A percentile compares a stretch with the other conserved stretches of the same genome.
phyloP scores from a whole-genome alignment of 1,140 invertebrate genomes.

The Tetramorium parvispinum region DNA sequence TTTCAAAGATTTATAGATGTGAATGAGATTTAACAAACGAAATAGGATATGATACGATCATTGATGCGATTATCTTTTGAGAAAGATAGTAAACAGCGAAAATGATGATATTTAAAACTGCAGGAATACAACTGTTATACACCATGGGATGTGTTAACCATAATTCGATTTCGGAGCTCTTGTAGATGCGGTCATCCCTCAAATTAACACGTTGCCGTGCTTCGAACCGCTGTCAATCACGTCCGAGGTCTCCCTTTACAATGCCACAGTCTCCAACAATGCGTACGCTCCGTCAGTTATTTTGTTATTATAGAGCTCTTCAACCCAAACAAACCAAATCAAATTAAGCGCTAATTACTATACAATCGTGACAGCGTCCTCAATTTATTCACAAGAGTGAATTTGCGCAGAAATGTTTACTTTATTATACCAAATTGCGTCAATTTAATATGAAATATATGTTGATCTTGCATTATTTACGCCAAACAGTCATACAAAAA shows the following conservation, averaged over 20 bases:
- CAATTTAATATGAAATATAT: neutral
- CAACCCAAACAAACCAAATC: slow-evolving; percentile 10
- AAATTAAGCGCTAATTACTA: slow-evolving; percentile 41
- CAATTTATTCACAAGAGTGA: neutral
- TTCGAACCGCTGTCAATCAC: slow-evolving; percentile 47
- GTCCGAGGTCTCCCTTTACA: slow-evolving; percentile 8
- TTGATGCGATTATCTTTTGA: neutral
- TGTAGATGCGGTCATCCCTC: slow-evolving; percentile 43
- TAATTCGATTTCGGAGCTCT: neutral
- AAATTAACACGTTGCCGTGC: slow-evolving; percentile 45
- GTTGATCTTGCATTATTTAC: slow-evolving; percentile 5
- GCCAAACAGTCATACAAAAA: neutral
- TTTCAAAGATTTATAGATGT: neutral
- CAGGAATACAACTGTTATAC: neutral
- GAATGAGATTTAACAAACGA: neutral
- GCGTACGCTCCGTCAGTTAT: slow-evolving; percentile 6
- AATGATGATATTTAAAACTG: neutral
- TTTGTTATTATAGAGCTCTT: slow-evolving; percentile 46
- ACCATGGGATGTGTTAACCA: neutral
- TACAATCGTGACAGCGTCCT: neutral
- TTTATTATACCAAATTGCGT: neutral
- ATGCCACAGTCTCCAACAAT: slow-evolving; percentile 7
- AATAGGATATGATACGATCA: neutral
- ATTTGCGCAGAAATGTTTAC: neutral
- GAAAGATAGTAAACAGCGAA: neutral